A percentile compares a stretch with the other conserved stretches of the same genome.
phyloP scores from a whole-genome alignment of 2,888 invertebrate genomes.

The Heterodera filipjevi region DNA sequence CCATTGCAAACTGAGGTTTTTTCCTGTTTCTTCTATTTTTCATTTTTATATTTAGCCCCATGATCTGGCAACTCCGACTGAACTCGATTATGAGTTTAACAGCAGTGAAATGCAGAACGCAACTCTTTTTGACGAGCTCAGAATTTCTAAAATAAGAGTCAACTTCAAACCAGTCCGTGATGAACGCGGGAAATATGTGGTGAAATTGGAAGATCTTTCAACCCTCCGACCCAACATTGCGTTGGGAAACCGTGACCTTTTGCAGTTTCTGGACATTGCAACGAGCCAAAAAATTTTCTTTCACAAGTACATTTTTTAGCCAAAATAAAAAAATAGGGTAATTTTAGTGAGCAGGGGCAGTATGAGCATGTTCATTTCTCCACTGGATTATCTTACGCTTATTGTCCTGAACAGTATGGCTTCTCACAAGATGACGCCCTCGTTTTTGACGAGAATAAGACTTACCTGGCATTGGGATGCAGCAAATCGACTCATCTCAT shows the following conservation, averaged over 20 bases:
- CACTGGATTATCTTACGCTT: conserved; percentile 17
- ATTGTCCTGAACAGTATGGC: conserved; percentile 7
- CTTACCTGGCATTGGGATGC: conserved; percentile 21
- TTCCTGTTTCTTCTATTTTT: too few species aligned
- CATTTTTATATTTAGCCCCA: neutral
- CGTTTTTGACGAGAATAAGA: conserved; percentile 14
- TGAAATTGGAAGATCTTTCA: neutral
- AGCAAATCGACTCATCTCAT: conserved; percentile 17
- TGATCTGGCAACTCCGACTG: neutral
- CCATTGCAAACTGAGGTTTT: conserved; percentile 17
- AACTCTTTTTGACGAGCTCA: neutral
- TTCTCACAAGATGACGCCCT: conserved; percentile 8
- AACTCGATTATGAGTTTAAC: neutral
- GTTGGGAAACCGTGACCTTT: conserved; percentile 10
- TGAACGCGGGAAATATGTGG: neutral
- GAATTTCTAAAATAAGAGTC: neutral
- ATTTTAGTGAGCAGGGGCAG: neutral
- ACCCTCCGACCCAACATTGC: neutral
- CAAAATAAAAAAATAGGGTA: neutral
- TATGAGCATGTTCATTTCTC: conserved; percentile 28
- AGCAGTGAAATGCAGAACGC: neutral
- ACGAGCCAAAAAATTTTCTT: conserved; percentile 36
- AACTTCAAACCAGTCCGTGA: neutral
- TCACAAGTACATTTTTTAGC: neutral
- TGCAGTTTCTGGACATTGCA: conserved; percentile 36